phyloP scores from a whole-genome alignment of 2,797 vertebrate species.

The Paratrypauchen microcephalus region DNA sequence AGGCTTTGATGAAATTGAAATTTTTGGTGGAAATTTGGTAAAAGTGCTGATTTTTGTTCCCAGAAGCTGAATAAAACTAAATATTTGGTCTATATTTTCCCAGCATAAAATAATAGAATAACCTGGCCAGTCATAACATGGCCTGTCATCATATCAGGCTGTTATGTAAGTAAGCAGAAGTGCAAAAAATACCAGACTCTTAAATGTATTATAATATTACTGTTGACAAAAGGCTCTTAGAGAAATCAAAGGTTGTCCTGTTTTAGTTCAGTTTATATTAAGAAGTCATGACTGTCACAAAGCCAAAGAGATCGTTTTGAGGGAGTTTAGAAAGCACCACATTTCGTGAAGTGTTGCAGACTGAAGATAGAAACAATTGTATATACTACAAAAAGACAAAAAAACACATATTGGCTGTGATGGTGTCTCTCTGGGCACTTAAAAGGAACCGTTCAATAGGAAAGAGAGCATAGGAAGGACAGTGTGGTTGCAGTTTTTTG shows the following conservation, averaged over 20 bases:
- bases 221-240: conserved; percentile 56
- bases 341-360: conserved; percentile 30
- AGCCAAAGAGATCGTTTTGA: conserved; percentile 23
- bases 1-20: not conserved
- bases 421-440: conserved; percentile 31
- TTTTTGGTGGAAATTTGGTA: not conserved
- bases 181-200: not conserved
- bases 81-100: conserved; percentile 29
- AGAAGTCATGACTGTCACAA: conserved; percentile 32
- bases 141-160: conserved; percentile 10
- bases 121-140: conserved; percentile 20
- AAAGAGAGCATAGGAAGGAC: conserved; percentile 2
- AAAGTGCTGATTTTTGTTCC: conserved; percentile 33
- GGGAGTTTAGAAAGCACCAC: conserved; percentile 14
- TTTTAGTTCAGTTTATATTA: conserved; percentile 55
- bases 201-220: conserved; percentile 29
- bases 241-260: conserved; percentile 49
- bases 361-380: conserved; percentile 40
- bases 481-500: conserved; percentile 5
- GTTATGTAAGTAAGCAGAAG: not conserved
- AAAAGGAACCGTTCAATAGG: conserved; percentile 6
- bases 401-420: conserved; percentile 15
- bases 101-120: conserved; percentile 17
- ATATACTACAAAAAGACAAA: conserved; percentile 27
- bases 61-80: conserved; percentile 1